Percentiles rank a stretch among this genome's conserved stretches.
These are phyloP conservation scores for Propsilocerus akamusi DNA, from an alignment of 1,140 invertebrate genomes.

Conservation along the genomic window DNA sequence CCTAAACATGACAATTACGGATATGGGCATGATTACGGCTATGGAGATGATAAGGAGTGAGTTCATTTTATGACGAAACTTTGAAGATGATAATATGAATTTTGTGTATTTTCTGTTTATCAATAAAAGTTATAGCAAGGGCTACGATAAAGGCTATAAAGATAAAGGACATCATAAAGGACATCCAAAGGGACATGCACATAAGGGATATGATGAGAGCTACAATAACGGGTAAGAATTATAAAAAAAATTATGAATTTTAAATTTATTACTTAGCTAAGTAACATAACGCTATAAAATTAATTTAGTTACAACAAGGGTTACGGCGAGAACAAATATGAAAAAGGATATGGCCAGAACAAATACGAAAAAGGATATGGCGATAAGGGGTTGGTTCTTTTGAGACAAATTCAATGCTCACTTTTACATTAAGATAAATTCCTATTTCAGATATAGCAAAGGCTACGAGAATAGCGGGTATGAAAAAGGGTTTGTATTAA, in stretches of 20 bases:
- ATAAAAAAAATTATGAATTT: neutral
- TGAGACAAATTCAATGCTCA: no score
- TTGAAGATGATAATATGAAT: no score
- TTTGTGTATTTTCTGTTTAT: no score
- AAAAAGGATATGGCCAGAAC: neutral
- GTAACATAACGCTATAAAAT: neutral
- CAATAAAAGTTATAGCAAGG: neutral
- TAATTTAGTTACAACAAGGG: neutral
- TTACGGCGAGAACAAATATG: neutral
- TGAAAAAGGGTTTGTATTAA: no score
- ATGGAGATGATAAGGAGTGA: neutral
- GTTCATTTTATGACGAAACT: neutral
- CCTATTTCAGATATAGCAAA: no score
- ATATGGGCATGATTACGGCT: neutral
- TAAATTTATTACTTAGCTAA: neutral
- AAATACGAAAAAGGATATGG: no score
- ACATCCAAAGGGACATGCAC: no score
- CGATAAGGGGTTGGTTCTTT: no score
- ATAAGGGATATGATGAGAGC: neutral
- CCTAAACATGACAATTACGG: neutral
- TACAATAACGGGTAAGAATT: neutral
- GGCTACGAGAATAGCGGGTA: no score
- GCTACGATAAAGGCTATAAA: neutral
- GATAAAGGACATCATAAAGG: neutral
- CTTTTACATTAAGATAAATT: no score